Base-by-base conservation (phyloP, 1,140 invertebrate species). In the Heliconius congener region DNA sequence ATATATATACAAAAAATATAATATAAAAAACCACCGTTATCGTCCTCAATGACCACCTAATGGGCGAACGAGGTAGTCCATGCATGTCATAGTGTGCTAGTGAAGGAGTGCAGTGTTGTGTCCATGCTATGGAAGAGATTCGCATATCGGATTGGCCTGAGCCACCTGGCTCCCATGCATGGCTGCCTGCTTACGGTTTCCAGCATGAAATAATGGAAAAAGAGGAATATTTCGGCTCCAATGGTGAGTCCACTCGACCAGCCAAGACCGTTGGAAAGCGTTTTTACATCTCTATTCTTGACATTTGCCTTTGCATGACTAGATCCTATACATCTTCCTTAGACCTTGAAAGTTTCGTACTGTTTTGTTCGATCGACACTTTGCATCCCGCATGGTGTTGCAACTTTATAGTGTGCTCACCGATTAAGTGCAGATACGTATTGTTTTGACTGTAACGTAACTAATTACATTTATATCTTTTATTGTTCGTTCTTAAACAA, bases 131-230 rank as follows among this genome's bases (percentile, higher is more conserved):
- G 95, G 96, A 96, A 85, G 96, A 96, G 85, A 93, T 96, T 84
- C 95, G 95, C 76, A 96, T 96, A 89, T 95, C 95, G 85, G 96
- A 96, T 90, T 96, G 96, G 96, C 95, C 95, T 16, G 95, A 96
- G 86, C 95, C 95, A 82, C 95, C 95, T 77, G 95, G 96, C 78
- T 95, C 95, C 82, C 95, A 96, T 94, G 95, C 96, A 86, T 96
- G 96, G 96, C 93, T 96, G 86, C 96, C 96, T 74, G 96, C 96
- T 81, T 96, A 96, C 86, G 96, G 96, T 81, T 96, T 95, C 92
- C 96, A 96, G 92, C 92, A 94, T 92, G 94, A 95, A 76, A 94
- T 96, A 79, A 85, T 96, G 88, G 95, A 96, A 81, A 95, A 95
- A 90, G 95, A 96, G 73, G 95, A 96, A 86, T 96, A 95, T 90